Evolutionary conservation across 2,113 vertebrate genomes (phyloP).

Genomic region (Cepphus grylle): DNA sequence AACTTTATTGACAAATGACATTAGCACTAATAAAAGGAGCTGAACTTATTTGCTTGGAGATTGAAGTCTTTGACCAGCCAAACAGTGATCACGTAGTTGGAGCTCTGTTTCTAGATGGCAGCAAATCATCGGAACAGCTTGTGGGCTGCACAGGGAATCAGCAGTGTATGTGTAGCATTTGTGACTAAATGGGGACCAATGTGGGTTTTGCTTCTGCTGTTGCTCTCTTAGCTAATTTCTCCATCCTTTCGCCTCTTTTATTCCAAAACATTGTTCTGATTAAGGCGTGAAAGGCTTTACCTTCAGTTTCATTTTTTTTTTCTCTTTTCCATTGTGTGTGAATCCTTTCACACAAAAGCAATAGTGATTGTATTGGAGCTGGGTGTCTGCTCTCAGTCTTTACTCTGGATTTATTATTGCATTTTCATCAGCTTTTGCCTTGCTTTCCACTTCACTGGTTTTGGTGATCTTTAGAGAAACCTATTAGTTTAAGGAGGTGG

Average conservation of each 20-base stretch:
- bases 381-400: neutral
- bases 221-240: neutral
- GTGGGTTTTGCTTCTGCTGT: neutral
- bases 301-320: neutral
- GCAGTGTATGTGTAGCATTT: neutral
- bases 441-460: neutral
- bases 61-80: neutral
- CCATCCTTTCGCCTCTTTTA: neutral
- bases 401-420: neutral
- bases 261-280: neutral
- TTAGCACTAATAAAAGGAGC: neutral
- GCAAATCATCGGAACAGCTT: neutral
- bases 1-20: neutral
- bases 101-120: neutral
- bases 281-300: neutral
- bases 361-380: neutral
- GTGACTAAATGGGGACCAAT: neutral
- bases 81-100: rapidly evolving
- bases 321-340: neutral
- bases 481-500: neutral
- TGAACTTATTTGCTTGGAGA: neutral
- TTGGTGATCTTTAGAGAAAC: neutral
- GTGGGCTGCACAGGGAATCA: neutral
- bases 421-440: neutral
- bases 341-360: neutral